These are phyloP conservation scores for Gorsachius magnificus DNA, from an alignment of 2,797 vertebrate species.

Conservation along the genomic window DNA sequence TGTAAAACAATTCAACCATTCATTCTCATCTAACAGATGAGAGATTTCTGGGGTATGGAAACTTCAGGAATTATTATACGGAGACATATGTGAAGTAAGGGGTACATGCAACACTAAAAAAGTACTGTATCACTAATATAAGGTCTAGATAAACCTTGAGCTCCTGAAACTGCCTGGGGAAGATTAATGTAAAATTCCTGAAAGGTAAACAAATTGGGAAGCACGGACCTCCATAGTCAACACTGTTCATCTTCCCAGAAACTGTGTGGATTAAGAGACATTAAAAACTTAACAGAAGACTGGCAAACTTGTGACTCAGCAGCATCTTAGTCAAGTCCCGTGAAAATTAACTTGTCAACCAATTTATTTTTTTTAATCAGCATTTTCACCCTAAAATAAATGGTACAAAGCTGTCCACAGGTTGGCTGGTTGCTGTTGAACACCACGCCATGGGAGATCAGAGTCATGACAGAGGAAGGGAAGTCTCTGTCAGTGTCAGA, in stretches of 20 bases:
- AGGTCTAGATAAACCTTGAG: not conserved
- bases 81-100: not conserved
- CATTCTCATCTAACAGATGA: not conserved
- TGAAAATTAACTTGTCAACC: not conserved
- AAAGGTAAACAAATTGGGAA: not conserved
- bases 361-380: not conserved
- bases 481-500: not conserved
- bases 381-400: not conserved
- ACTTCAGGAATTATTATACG: not conserved
- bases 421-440: not conserved
- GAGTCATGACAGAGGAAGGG: not conserved
- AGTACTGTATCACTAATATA: rapidly evolving
- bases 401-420: not conserved
- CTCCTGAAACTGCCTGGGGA: not conserved
- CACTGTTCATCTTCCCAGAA: not conserved
- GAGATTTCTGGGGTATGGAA: not conserved
- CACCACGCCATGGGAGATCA: not conserved
- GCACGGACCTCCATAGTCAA: not conserved
- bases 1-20: not conserved
- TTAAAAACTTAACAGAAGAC: not conserved
- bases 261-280: not conserved
- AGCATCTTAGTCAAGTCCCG: not conserved
- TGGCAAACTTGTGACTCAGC: not conserved
- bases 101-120: not conserved
- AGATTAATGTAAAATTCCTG: not conserved